Base-by-base conservation (phyloP, 1,140 invertebrate genomes). In the Drosophila parabipectinata region DNA sequence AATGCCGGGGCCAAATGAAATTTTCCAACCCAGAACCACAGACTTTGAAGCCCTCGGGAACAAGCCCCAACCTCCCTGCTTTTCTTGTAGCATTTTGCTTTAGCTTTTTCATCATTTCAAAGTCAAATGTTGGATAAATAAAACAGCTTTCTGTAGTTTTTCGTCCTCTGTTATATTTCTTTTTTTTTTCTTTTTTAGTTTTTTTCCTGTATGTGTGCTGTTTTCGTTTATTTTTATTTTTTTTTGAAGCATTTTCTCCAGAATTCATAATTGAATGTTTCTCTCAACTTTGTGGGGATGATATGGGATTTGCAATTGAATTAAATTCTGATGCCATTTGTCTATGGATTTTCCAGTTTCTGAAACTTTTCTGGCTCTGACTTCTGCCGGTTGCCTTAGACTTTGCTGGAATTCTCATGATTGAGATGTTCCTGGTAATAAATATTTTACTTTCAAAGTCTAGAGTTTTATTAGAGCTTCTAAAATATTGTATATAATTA, bases 91-190 rank as follows among this genome's bases (percentile, higher is more conserved):
- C 59, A 61, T 53, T 69, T 56, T 68, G 66, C 66, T 48, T 69
- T 68, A 48, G 57, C 71, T 73, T 73, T 73, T 54, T 55, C 72
- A 73, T 74, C 72, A 79, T 79, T 68, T 79, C 77, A 68, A 79
- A 79, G 76, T 79, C 60, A 78, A 74, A 78, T 79, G 61, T 54
- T 79, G 52, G 48, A 60, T 64, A 76, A 79, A 84, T 77, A 85
- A 85, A 77, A 84, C 83, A 68, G 48, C 66, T 57, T 84, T 69
- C 53, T 58, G 60, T 74, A 64, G 71, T 74, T 74, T 50, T 64
- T 62, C 48, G 18, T 45, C 18, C 8, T 32, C n/a, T 34, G 30
- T 32, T 24, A 4, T 18, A 12, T 28, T 10, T 7, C 4, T 5
- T n/a, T 7, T 28, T 7, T 28, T 5, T 5, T 7, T 28, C 26